Evolutionary conservation across 64 coral and sea anemone species (phyloP).

Genomic region (Pachyseris speciosa): DNA sequence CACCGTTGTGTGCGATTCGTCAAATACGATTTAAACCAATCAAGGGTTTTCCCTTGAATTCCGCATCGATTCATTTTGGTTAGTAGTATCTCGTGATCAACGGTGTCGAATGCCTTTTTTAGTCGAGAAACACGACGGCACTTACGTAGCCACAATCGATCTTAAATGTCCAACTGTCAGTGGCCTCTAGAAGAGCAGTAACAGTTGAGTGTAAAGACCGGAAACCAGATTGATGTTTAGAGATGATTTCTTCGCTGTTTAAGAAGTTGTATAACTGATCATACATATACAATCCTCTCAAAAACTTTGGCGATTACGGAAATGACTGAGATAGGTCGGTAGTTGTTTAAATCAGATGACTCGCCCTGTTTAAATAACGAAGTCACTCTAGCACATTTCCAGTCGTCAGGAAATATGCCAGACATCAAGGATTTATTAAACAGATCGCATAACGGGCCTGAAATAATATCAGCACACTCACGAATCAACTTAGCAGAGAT

Average conservation of each 20-base stretch:
- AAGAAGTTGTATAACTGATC: conserved; percentile 41
- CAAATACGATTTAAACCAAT: too few relatives aligned
- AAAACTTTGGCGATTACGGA: conserved; percentile 37
- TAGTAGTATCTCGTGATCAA: too few relatives aligned
- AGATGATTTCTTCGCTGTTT: conserved; percentile 20
- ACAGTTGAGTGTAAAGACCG: conserved; percentile 30
- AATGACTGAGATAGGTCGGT: conserved; percentile 49
- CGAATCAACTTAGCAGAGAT: conserved; percentile 40
- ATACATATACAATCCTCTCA: conserved; percentile 25
- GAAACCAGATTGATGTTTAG: conserved; percentile 36
- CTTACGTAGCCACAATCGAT: conserved; percentile 19
- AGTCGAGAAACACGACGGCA: too few relatives aligned
- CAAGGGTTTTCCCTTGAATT: too few relatives aligned
- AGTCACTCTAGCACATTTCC: conserved; percentile 42
- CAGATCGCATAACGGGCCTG: not conserved
- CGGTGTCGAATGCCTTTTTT: too few relatives aligned
- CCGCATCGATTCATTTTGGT: too few relatives aligned
- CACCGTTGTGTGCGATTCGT: too few relatives aligned
- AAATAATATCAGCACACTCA: conserved; percentile 54
- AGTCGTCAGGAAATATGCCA: conserved; percentile 35
- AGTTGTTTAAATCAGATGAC: conserved; percentile 22
- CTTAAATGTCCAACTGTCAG: conserved; percentile 24
- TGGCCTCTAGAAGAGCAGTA: conserved; percentile 31
- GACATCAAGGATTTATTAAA: not conserved
- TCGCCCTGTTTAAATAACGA: conserved; percentile 53